Conservation (phyloP, 2,888 invertebrate species). For the Dichetophora obliterata region DNA sequence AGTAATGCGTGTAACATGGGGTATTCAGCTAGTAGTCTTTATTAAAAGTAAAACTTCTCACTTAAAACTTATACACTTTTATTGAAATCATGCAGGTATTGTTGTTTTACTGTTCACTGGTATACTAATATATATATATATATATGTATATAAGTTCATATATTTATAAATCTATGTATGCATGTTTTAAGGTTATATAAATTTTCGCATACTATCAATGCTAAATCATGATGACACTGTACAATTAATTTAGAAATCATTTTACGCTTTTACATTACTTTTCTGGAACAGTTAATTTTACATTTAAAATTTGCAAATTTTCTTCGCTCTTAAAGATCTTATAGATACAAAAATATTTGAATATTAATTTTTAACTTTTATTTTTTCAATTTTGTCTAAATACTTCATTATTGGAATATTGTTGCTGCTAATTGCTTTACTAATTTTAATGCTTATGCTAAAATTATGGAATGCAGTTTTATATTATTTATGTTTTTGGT, state of each 20-base stretch:
- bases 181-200: too few species aligned
- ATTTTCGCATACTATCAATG: not conserved
- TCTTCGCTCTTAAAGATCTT: constrained; percentile 11
- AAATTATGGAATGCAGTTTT: constrained; percentile 16
- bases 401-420: constrained; percentile 18
- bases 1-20: too few species aligned
- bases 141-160: too few species aligned
- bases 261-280: constrained; percentile 53
- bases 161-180: too few species aligned
- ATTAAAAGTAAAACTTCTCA: not conserved
- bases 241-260: constrained; percentile 59
- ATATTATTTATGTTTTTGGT: not conserved
- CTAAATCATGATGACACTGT: constrained; percentile 33
- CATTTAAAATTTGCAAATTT: constrained; percentile 33
- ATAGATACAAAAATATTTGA: constrained; percentile 30
- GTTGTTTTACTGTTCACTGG: too few species aligned
- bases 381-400: not conserved
- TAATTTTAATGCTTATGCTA: not conserved
- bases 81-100: too few species aligned
- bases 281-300: constrained; percentile 17
- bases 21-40: not conserved
- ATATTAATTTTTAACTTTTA: not conserved
- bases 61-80: not conserved
- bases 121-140: too few species aligned
- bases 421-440: constrained; percentile 9